A percentile compares a stretch with the other conserved stretches of the same genome.
Conservation (phyloP, 30 jellyfish, hydroid and myxozoan genomes). For the Nemopilema nomurai region DNA sequence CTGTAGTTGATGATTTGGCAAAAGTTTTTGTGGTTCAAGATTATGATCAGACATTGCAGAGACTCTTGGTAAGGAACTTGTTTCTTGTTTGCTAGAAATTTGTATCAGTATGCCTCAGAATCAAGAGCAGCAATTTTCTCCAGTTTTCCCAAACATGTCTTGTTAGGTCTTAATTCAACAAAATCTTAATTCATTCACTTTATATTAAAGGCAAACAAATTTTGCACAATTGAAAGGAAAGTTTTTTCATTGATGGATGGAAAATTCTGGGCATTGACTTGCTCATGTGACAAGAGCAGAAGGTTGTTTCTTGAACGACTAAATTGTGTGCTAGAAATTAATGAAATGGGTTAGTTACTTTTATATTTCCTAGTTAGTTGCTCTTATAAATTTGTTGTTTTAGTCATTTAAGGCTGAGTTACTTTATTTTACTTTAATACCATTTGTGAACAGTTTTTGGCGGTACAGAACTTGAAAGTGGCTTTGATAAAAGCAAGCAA, state of each 20-base stretch:
- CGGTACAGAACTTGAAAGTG: too few species aligned
- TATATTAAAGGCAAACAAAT: neutral
- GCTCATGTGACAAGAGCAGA: conserved; percentile 10
- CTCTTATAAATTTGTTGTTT: neutral
- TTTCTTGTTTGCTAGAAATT: neutral
- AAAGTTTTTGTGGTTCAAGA: neutral
- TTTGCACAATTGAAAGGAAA: conserved; percentile 1
- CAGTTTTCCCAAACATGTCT: neutral
- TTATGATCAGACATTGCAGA: neutral
- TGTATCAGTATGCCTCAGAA: neutral
- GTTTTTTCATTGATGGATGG: neutral
- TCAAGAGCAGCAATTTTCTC: neutral
- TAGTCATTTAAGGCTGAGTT: neutral
- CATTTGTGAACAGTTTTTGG: too few species aligned
- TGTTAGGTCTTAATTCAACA: neutral
- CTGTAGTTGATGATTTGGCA: neutral
- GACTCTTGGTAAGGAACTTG: neutral
- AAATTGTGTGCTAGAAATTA: neutral
- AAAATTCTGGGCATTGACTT: conserved; percentile 4
- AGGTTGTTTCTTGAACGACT: neutral
- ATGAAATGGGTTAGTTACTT: neutral
- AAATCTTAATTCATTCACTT: neutral
- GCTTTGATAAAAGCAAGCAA: neutral
- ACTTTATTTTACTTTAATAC: too few species aligned
- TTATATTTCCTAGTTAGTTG: neutral